phyloP scores from a whole-genome alignment of 2,888 invertebrate species.

The Heliconius charithonia region DNA sequence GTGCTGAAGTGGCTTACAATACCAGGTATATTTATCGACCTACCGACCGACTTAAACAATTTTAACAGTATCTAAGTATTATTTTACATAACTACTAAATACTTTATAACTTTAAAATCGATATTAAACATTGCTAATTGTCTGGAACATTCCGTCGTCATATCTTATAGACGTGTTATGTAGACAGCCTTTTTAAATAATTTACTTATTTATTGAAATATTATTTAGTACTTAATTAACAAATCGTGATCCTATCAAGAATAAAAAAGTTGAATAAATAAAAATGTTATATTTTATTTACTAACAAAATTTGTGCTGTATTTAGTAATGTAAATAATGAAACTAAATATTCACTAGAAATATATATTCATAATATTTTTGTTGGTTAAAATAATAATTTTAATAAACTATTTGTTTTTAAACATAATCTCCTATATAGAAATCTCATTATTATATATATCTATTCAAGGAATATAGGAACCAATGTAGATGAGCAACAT shows the following conservation, averaged over 20 bases:
- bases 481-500: constrained; percentile 56
- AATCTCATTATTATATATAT: neutral
- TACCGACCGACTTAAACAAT: neutral
- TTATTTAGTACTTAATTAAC: neutral
- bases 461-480: constrained; percentile 8
- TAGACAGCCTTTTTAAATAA: neutral
- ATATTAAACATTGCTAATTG: neutral
- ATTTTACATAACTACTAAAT: neutral
- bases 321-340: neutral
- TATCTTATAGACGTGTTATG: neutral
- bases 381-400: neutral
- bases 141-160: constrained; percentile 21
- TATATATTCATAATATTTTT: neutral
- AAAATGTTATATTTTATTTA: neutral
- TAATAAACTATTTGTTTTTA: neutral
- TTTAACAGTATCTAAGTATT: neutral
- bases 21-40: constrained; percentile 19
- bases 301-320: neutral
- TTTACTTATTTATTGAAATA: neutral
- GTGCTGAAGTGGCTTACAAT: constrained; percentile 27
- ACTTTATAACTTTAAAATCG: neutral
- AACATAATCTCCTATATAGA: neutral
- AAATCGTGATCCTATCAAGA: neutral
- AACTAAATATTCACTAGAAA: neutral
- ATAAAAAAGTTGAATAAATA: neutral